Evolutionary conservation across 2,888 invertebrate species (phyloP).

Genomic region (Argyra leucocephala): DNA sequence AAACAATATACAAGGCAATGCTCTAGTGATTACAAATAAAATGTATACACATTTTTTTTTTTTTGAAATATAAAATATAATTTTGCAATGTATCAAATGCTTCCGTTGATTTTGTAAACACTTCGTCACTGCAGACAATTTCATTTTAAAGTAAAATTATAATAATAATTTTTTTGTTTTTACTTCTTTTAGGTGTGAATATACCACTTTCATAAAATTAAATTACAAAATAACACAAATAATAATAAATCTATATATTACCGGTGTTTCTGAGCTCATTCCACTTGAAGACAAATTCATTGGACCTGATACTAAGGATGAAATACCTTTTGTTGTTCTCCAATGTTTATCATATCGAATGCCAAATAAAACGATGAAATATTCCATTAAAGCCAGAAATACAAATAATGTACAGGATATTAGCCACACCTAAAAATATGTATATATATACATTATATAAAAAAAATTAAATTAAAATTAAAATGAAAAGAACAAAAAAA

Average conservation of each 20-base stretch:
- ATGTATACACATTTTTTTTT: no score
- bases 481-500: slow-evolving; percentile 12
- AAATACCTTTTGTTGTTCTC: slow-evolving; percentile 37
- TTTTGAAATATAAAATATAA: no score
- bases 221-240: slow-evolving; percentile 1
- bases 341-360: slow-evolving; percentile 58
- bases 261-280: slow-evolving; percentile 28
- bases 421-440: slow-evolving; percentile 47
- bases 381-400: slow-evolving; percentile 54
- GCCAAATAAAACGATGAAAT: slow-evolving; percentile 55
- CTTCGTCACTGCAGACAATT: no score
- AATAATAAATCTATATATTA: slow-evolving; percentile 17
- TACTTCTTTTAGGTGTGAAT: no score
- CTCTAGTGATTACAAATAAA: no score
- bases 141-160: no score
- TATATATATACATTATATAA: slow-evolving; percentile 2
- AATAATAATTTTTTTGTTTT: no score
- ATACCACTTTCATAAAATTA: no score
- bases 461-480: slow-evolving; percentile 14
- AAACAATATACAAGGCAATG: no score
- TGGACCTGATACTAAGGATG: slow-evolving; percentile 33
- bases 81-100: no score
- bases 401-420: slow-evolving; percentile 58
- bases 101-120: no score
- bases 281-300: slow-evolving; percentile 28